Conservation (phyloP, 2,888 invertebrate species). For the Pilophorus perplexus region DNA sequence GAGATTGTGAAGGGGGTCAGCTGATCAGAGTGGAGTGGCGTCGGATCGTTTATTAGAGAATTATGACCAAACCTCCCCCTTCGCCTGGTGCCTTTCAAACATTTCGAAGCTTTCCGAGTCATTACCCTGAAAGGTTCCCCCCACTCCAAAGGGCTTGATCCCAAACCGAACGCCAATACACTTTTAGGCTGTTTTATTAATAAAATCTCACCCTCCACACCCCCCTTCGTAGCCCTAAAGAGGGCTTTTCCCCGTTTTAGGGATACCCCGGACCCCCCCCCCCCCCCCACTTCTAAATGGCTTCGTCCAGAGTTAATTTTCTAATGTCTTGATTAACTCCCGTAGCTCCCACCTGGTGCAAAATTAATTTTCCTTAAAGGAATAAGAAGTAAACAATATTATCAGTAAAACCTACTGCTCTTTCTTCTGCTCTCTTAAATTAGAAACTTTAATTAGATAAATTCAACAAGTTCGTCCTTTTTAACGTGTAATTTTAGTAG, state of each 20-base stretch:
- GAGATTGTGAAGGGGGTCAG: slow-evolving; percentile 22
- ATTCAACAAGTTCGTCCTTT: too few relatives aligned
- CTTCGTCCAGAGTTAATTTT: slow-evolving; percentile 20
- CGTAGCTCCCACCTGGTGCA: not conserved
- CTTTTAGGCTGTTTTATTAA: slow-evolving; percentile 43
- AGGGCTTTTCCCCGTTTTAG: slow-evolving; percentile 24
- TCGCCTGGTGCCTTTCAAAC: slow-evolving; percentile 2
- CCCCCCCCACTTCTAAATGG: too few relatives aligned
- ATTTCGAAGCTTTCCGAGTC: slow-evolving; percentile 32
- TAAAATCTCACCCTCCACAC: slow-evolving; percentile 30
- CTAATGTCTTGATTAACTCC: slow-evolving; percentile 27
- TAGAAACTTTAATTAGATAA: too few relatives aligned
- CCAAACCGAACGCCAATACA: slow-evolving; percentile 12
- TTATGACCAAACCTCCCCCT: slow-evolving; percentile 29
- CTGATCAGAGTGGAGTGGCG: slow-evolving; percentile 36
- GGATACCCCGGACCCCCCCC: too few relatives aligned
- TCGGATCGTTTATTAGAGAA: slow-evolving; percentile 42
- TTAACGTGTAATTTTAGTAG: too few relatives aligned
- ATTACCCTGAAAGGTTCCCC: slow-evolving; percentile 41
- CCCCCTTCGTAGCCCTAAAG: not conserved
- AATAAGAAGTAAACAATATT: not conserved
- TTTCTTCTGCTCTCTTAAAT: too few relatives aligned
- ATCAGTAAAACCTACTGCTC: too few relatives aligned
- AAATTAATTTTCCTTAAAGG: slow-evolving; percentile 29
- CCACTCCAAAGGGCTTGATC: not conserved